Evolutionary conservation across 2,113 vertebrate species (phyloP).

Genomic region (Empidonax traillii): DNA sequence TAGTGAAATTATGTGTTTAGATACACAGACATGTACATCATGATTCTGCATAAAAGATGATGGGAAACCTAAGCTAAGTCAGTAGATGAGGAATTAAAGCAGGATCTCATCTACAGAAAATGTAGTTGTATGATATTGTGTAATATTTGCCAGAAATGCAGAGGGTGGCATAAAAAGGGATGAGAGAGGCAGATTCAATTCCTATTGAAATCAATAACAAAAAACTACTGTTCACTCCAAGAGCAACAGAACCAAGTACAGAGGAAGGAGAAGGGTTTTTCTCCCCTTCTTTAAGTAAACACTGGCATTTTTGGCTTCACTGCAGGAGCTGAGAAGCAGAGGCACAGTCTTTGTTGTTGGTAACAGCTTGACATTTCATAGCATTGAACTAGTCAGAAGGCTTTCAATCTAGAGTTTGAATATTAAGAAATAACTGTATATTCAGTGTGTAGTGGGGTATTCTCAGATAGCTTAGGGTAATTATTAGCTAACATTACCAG

Average conservation of each 20-base stretch:
- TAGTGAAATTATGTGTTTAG: neutral
- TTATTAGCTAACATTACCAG: conserved; percentile 44
- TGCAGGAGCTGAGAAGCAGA: conserved; percentile 22
- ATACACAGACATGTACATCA: neutral
- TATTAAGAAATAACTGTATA: conserved; percentile 18
- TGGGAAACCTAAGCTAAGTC: neutral
- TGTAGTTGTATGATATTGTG: neutral
- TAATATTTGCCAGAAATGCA: neutral
- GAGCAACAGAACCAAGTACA: neutral
- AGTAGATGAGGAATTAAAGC: neutral
- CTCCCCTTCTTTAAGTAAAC: neutral
- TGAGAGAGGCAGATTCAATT: neutral
- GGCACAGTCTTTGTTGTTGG: conserved; percentile 27
- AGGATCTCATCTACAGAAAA: neutral
- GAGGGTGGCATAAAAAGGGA: neutral
- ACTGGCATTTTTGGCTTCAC: conserved; percentile 30
- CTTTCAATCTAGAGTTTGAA: conserved; percentile 3
- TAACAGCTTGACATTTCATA: conserved; percentile 36
- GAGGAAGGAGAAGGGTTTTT: neutral
- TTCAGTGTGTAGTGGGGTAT: neutral
- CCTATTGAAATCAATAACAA: neutral
- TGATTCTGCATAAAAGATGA: neutral
- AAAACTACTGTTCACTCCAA: neutral
- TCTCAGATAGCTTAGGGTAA: conserved; percentile 17
- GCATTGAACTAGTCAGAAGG: neutral